Conservation (phyloP, 2,888 invertebrate species). For the Parascotia fuliginaria region DNA sequence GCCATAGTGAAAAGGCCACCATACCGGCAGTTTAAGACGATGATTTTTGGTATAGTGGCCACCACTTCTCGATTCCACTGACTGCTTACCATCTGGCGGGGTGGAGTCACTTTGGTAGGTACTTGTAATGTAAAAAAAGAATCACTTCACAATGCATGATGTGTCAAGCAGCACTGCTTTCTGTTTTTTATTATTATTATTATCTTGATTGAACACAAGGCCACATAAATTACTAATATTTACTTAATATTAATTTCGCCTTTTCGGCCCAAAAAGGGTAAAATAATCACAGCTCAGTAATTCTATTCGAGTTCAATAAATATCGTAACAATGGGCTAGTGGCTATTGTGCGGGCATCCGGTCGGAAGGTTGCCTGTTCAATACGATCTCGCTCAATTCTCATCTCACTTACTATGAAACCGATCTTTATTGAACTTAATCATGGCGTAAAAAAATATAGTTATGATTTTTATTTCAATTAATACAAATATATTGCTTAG, state of each 20-base stretch:
- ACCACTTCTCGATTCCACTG: too few species aligned
- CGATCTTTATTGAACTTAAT: conserved; percentile 13
- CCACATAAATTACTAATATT: not conserved
- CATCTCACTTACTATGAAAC: conserved; percentile 6
- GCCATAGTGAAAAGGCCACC: too few species aligned
- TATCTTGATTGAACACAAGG: not conserved
- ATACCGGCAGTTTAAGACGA: too few species aligned
- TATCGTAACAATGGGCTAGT: conserved; percentile 7
- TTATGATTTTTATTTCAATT: not conserved
- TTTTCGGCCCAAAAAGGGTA: not conserved
- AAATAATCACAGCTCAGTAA: not conserved
- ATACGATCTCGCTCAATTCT: conserved; percentile 9
- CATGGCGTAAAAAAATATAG: conserved; percentile 10
- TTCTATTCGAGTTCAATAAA: conserved; percentile 6
- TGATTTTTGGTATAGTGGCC: too few species aligned
- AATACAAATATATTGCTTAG: too few species aligned
- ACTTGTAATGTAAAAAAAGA: too few species aligned
- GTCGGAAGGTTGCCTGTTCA: conserved; percentile 9
- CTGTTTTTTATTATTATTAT: too few species aligned
- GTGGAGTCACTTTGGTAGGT: too few species aligned
- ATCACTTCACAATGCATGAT: too few species aligned
- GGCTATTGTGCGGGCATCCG: conserved; percentile 10
- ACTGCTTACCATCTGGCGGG: too few species aligned
- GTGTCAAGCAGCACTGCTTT: too few species aligned
- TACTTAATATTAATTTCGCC: not conserved